Conservation (phyloP, 2,113 vertebrate species). For the Ptyas mucosa region DNA sequence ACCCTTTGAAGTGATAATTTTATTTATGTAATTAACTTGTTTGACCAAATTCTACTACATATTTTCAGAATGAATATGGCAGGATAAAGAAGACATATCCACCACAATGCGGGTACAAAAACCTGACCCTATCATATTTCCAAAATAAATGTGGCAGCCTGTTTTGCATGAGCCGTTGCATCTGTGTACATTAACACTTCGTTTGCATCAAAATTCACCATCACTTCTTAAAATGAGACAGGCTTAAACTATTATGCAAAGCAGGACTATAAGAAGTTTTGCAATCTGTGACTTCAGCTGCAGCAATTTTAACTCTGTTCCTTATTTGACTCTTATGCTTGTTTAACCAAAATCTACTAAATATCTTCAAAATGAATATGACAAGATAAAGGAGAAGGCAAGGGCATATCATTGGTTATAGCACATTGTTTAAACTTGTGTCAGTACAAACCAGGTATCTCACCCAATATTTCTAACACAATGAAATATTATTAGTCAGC, state of each 20-base stretch:
- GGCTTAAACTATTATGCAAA: slow-evolving; percentile 28
- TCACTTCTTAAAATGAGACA: background rate
- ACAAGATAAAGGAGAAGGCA: slow-evolving; percentile 10
- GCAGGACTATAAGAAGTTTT: slow-evolving; percentile 10
- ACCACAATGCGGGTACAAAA: background rate
- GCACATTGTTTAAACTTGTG: background rate
- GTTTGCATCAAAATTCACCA: background rate
- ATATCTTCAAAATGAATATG: slow-evolving; percentile 35
- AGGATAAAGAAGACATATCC: background rate
- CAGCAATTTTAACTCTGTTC: slow-evolving; percentile 13
- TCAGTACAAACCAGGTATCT: background rate
- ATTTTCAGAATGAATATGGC: no score
- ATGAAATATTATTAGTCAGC: background rate
- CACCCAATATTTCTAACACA: slow-evolving; percentile 10
- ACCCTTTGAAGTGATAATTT: background rate
- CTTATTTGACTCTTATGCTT: slow-evolving; percentile 3
- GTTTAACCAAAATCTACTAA: slow-evolving; percentile 31
- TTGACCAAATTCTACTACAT: background rate
- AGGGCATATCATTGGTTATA: slow-evolving; percentile 29
- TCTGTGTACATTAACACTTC: background rate
- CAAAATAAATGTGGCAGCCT: background rate
- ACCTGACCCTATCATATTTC: background rate
- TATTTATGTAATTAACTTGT: background rate
- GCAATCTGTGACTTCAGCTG: slow-evolving; percentile 19
- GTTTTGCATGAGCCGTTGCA: background rate